Base-by-base conservation (phyloP, 2,888 invertebrate genomes). In the Hirudinaria manillensis region DNA sequence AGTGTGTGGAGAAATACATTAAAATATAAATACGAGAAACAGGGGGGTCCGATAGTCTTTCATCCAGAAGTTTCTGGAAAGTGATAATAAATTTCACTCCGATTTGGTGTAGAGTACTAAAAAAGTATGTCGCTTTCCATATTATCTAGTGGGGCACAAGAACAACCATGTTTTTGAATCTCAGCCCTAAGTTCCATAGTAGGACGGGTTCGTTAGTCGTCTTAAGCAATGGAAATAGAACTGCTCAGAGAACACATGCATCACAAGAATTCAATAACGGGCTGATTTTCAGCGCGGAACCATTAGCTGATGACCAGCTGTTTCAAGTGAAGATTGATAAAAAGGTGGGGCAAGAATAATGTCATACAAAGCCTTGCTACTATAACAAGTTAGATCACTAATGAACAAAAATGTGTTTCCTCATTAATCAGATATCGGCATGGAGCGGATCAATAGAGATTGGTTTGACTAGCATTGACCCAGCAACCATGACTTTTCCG, bases 401-500 rank as follows among this genome's bases (percentile, higher is more conserved):
- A 45, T 10, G 13, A 45, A 45, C 45, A 10, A 45, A 1, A 21
- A 27, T n/a, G 36, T 71, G 24, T 71, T 71, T 21, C 53, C 24
- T 36, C 21, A 13, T 45, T 45, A 32, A 24, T 38, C 78, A 85
- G 84, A 82, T 85, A 0, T 83, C 83, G 76, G 83, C 85, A 68
- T 85, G 85, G 85, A 85, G 84, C 80, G 85, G 85, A 2, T 85
- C 84, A 2, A 83, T 85, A 75, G 85, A 85, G 76, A 83, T 85
- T 70, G 85, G 85, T 7, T 83, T 97, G 1, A 95, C 95, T 0
- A 91, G 93, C 13, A 94, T 95, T 83, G 93, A 94, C 85, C 96
- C 96, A 19, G 90, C 90, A 1, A 91, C 90, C 0, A 88, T 96
- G 76, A 91, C 93, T 77, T 95, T 95, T 85, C 96, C 96, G 1